Evolutionary conservation across 2,888 invertebrate species (phyloP), one percentile per base, ranked within the genome.

Genomic region (Callyntrura sp.): DNA sequence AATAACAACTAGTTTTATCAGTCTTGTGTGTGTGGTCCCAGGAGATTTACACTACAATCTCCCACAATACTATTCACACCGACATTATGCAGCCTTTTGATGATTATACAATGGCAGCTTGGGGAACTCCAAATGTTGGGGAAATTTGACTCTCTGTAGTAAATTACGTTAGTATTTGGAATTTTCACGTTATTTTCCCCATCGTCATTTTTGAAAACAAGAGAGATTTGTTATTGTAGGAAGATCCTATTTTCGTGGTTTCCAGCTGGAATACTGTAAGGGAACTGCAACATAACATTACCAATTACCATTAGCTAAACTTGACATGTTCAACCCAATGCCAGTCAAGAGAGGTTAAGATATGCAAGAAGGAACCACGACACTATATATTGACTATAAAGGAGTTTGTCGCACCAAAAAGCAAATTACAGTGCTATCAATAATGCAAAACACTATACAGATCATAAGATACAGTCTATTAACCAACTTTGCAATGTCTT

Each of bases 1-100:
- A 83, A 83, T 65, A 83, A 83, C 65, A 85, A 48, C n/a, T n/a
- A n/a, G n/a, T 65, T 78, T 78, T 73, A 78, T 86, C 78, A 65
- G 62, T 20, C 45, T 20, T 35, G 23, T 62, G 78, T 85, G 65
- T 65, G 86, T 78, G 86, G 86, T 86, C 86, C 79, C 60, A 12
- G 20, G 76, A 85, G 85, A 85, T 57, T 76, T 76, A 45, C 57
- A 57, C 73, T 23, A 45, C 76, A 73, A 84, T 84, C 70, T 68
- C 60, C n/a, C 45, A 35, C 14, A 14, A 57, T 14, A 60, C 81
- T 57, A 55, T 76, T 48, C 48, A 23, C 23, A 51, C 51, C 11
- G 11, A 35, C 23, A 45, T 23, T 20, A 11, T 12, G 45, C 23
- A 23, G 6, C n/a, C 9, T n/a, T 76, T 12, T 76, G 76, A 76